phyloP scores from a whole-genome alignment of 2,113 vertebrate species.

The Mormyrus iriodes region DNA sequence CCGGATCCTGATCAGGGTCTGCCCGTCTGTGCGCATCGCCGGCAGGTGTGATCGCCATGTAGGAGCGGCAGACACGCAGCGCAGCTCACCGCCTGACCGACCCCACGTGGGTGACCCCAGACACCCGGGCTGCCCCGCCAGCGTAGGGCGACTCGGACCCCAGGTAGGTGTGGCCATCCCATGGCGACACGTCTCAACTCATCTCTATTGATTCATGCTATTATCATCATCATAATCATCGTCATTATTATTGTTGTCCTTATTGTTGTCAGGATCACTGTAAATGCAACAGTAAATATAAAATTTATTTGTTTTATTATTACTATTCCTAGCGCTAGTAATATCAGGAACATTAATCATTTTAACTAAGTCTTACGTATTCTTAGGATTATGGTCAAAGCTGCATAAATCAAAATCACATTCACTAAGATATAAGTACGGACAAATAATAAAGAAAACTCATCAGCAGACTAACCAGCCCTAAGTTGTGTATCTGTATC shows the following conservation, averaged over 20 bases:
- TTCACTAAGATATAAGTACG: background rate
- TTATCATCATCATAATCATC: background rate
- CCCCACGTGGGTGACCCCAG: constrained; percentile 66
- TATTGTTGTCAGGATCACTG: background rate
- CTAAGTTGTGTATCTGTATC: background rate
- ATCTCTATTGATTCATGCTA: background rate
- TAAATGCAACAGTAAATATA: background rate
- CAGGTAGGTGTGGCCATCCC: constrained; percentile 66
- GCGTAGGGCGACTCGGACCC: constrained; percentile 50
- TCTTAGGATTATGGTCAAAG: background rate
- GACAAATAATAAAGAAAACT: background rate
- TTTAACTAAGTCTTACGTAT: background rate
- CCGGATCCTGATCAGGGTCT: constrained; percentile 34
- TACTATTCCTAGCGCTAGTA: background rate
- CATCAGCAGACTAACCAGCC: background rate
- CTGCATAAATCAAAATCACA: background rate
- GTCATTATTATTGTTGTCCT: background rate
- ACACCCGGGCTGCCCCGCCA: constrained; percentile 48
- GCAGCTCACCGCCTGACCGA: constrained; percentile 50
- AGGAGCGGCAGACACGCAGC: constrained; percentile 30
- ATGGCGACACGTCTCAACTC: constrained; percentile 21
- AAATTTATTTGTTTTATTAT: background rate
- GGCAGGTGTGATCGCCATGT: constrained; percentile 28
- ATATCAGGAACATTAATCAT: background rate
- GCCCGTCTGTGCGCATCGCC: constrained; percentile 43